These are phyloP conservation scores for Danio kyathit DNA, from an alignment of 2,797 vertebrate species.

Conservation along the genomic window DNA sequence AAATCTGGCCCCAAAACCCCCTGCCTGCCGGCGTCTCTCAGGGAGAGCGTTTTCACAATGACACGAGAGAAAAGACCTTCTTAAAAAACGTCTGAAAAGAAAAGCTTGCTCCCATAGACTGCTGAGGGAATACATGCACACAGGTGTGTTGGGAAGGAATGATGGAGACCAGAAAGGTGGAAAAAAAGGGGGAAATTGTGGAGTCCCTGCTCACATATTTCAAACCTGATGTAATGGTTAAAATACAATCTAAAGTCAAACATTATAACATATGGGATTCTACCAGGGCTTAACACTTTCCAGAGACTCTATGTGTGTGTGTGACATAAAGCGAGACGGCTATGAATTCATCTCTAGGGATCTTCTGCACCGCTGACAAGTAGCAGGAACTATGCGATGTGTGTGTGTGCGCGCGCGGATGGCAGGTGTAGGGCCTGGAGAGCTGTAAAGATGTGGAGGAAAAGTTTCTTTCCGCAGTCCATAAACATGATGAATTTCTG, in stretches of 20 bases:
- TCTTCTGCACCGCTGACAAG: conserved; percentile 43
- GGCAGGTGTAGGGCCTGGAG: conserved; percentile 50
- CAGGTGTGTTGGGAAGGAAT: conserved; percentile 81
- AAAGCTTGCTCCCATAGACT: conserved; percentile 73
- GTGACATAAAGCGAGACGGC: conserved; percentile 38
- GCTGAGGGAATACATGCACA: conserved; percentile 81
- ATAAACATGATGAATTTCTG: conserved; percentile 39
- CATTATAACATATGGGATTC: conserved; percentile 69
- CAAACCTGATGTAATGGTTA: conserved; percentile 53
- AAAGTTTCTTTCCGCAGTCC: conserved; percentile 46
- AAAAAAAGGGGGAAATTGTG: neutral
- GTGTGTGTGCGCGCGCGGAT: conserved; percentile 15
- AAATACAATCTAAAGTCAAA: conserved; percentile 31
- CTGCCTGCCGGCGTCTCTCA: conserved; percentile 22
- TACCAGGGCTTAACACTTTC: conserved; percentile 58
- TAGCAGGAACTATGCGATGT: conserved; percentile 39
- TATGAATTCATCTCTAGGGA: conserved; percentile 44
- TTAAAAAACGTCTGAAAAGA: conserved; percentile 77
- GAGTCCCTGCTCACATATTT: conserved; percentile 48
- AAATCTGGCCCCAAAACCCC: conserved; percentile 50
- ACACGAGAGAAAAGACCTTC: conserved; percentile 55
- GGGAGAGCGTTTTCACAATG: conserved; percentile 35
- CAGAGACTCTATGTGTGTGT: conserved; percentile 41
- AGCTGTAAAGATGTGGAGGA: conserved; percentile 46
- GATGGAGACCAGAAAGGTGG: conserved; percentile 68